phyloP scores from a whole-genome alignment of 2,113 vertebrate genomes.

The Chaetodon trifascialis region DNA sequence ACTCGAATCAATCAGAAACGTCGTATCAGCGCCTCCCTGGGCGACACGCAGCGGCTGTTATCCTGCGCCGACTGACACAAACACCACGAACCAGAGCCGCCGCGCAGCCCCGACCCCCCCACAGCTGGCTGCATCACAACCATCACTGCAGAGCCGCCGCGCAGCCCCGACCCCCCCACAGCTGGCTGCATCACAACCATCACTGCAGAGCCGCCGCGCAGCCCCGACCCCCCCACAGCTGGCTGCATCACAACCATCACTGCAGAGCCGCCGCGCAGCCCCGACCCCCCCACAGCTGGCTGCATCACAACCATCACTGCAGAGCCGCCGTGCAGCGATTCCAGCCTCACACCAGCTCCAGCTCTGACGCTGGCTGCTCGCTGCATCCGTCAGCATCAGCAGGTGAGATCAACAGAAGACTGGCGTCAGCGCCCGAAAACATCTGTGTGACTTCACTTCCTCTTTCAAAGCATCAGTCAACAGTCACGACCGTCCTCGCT shows the following conservation, averaged over 20 bases:
- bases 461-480: too few species aligned
- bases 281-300: background rate
- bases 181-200: background rate
- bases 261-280: background rate
- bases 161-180: background rate
- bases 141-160: too few species aligned
- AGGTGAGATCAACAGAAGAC: too few species aligned
- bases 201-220: background rate
- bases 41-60: background rate
- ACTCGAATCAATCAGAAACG: slow-evolving; percentile 53
- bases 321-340: too few species aligned
- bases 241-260: too few species aligned
- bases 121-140: background rate
- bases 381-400: too few species aligned
- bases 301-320: too few species aligned
- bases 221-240: background rate
- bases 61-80: background rate
- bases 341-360: too few species aligned
- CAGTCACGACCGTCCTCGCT: too few species aligned
- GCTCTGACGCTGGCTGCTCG: too few species aligned
- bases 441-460: too few species aligned
- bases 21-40: slow-evolving; percentile 15
- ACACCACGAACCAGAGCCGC: background rate
- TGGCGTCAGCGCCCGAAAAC: too few species aligned
- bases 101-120: background rate